Base-by-base conservation (phyloP, 2,797 vertebrate genomes). In the Labeo calbasu region DNA sequence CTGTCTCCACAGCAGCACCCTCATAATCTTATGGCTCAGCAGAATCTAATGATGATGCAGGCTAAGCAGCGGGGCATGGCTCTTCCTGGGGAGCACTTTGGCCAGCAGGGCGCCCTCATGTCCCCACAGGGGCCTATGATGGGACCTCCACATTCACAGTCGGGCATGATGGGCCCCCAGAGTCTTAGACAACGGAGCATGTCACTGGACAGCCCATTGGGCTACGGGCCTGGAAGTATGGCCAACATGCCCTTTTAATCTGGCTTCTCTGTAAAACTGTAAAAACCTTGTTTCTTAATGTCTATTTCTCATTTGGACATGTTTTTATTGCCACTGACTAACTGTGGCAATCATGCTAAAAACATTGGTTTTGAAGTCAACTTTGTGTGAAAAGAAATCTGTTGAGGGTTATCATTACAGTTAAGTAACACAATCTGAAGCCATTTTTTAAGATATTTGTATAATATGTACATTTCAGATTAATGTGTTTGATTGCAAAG, bases 41-140 rank as follows among this genome's bases (percentile, higher is more conserved):
- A 99, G 92, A 98, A 97, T 94, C 96, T 98, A 92, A 97, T 99
- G 97, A 96, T 99, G 95, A 97, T 99, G 96, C 96, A 97, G 93
- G 96, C 96, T 77, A 99, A 99, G 91, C 98, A 99, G 89, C 94
- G 98, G 85, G 94, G 95, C 83, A 95, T 98, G 91, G 91, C 95
- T 0, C 94, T 97, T n/a, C 95, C 96, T 0, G 96, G 96, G 6
- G 98, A 99, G 88, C 96, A 97, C 87, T 98, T 98, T 43, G 95
- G 94, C 88, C 96, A 96, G 88, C 95, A 96, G 51, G 96, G 96
- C 57, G 94, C 96, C 84, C 93, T 98, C 90, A 94, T 99, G 89
- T 97, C 97, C 88, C 96, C 97, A 14, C 97, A 97, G 91, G 96
- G 97, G 87, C 94, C 96, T 57, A 96, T 99, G 91, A 97, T 98